Evolutionary conservation across 2,888 invertebrate genomes (phyloP).

Genomic region (Synergus japonicus): DNA sequence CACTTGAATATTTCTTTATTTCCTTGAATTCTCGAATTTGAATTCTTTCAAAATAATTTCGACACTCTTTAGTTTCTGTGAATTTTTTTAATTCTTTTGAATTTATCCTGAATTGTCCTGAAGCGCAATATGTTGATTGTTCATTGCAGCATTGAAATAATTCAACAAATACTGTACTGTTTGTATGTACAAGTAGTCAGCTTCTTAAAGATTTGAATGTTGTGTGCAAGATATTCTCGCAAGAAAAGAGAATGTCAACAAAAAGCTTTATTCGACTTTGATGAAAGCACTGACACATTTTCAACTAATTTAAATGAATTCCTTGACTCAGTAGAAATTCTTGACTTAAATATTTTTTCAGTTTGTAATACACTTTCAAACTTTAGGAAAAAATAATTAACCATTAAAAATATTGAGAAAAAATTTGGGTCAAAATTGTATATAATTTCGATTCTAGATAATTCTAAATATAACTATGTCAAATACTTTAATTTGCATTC

Average conservation of each 20-base stretch:
- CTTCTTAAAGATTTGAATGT: constrained; percentile 21
- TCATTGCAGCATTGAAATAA: neutral
- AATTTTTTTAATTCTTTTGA: too few species aligned
- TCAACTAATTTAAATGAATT: constrained; percentile 2
- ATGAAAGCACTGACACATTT: constrained; percentile 2
- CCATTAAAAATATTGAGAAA: neutral
- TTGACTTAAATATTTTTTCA: neutral
- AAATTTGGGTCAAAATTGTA: neutral
- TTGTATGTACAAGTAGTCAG: neutral
- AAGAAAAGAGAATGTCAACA: constrained; percentile 9
- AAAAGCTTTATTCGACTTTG: constrained; percentile 4
- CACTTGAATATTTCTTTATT: too few species aligned
- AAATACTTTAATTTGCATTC: neutral
- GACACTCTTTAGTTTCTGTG: too few species aligned
- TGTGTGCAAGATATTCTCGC: neutral
- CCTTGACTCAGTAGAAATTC: neutral
- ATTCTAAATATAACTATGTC: neutral
- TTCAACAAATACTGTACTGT: constrained; percentile 31
- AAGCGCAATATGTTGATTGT: neutral
- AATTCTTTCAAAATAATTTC: too few species aligned
- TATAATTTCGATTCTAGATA: neutral
- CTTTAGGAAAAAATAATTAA: neutral
- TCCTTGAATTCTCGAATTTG: too few species aligned
- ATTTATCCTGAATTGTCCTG: too few species aligned
- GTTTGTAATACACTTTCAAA: too few species aligned